phyloP scores from a whole-genome alignment of 2,797 vertebrate genomes.

The Sus cebifrons region DNA sequence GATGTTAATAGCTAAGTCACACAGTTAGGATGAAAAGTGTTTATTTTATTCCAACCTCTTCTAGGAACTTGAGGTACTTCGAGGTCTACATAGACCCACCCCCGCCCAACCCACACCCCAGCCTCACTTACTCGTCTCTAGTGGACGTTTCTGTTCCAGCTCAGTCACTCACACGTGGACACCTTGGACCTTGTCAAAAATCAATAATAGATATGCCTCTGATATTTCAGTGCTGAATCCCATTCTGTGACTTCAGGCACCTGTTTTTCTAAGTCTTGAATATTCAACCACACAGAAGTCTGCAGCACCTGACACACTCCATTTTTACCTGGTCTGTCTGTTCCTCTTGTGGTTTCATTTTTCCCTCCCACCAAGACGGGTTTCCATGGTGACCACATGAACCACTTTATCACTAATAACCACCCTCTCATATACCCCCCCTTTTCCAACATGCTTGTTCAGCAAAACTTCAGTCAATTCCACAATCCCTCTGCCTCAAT shows the following conservation, averaged over 20 bases:
- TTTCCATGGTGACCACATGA: neutral
- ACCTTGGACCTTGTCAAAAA: neutral
- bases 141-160: neutral
- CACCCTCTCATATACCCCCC: neutral
- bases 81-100: neutral
- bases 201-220: neutral
- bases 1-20: neutral
- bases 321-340: neutral
- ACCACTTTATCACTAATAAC: neutral
- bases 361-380: neutral
- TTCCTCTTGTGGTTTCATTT: neutral
- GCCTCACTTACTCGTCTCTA: neutral
- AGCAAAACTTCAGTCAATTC: neutral
- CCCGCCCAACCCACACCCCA: neutral
- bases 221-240: neutral
- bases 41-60: neutral
- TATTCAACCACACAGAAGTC: neutral
- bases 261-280: constrained; percentile 36
- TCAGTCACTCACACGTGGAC: neutral
- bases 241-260: neutral
- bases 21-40: neutral
- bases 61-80: neutral
- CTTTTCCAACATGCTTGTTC: neutral
- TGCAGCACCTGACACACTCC: neutral
- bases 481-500: neutral